These are phyloP conservation scores for Chiloscyllium punctatum DNA, from an alignment of 2,797 vertebrate genomes.

Conservation along the genomic window DNA sequence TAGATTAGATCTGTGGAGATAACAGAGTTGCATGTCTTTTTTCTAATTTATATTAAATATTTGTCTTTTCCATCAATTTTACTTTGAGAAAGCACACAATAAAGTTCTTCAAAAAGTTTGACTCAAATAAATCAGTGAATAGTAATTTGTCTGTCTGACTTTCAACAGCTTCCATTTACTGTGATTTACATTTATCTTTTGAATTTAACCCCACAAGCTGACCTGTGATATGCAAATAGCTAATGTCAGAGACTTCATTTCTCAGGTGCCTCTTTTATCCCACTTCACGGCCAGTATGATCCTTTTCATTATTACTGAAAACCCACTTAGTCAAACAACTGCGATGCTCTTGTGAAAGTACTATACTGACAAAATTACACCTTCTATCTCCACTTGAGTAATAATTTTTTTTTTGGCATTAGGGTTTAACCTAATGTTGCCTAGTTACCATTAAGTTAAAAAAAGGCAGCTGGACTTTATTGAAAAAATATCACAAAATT, in stretches of 20 bases:
- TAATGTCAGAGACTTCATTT: conserved; percentile 29
- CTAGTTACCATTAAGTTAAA: conserved; percentile 12
- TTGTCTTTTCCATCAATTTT: not conserved
- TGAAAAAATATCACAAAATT: conserved; percentile 5
- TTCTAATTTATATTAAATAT: not conserved
- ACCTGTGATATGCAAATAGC: conserved; percentile 34
- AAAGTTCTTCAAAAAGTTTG: not conserved
- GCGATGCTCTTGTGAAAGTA: conserved; percentile 40
- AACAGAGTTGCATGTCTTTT: not conserved
- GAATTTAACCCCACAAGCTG: conserved; percentile 35
- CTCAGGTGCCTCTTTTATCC: conserved; percentile 30
- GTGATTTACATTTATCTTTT: conserved; percentile 29
- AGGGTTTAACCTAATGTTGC: conserved; percentile 43
- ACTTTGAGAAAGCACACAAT: not conserved
- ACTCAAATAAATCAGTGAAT: not conserved
- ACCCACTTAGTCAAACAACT: conserved; percentile 33
- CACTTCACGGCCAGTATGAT: conserved; percentile 32
- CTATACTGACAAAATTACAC: conserved; percentile 29
- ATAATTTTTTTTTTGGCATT: conserved; percentile 51
- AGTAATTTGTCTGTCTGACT: not conserved
- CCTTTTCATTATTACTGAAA: conserved; percentile 37
- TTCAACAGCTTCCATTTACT: conserved; percentile 17
- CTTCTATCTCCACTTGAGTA: conserved; percentile 38
- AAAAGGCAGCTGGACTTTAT: conserved; percentile 1
- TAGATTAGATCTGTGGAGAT: not conserved